Base-by-base conservation (phyloP, 2,888 invertebrate species). In the Drosophila lacicola region DNA sequence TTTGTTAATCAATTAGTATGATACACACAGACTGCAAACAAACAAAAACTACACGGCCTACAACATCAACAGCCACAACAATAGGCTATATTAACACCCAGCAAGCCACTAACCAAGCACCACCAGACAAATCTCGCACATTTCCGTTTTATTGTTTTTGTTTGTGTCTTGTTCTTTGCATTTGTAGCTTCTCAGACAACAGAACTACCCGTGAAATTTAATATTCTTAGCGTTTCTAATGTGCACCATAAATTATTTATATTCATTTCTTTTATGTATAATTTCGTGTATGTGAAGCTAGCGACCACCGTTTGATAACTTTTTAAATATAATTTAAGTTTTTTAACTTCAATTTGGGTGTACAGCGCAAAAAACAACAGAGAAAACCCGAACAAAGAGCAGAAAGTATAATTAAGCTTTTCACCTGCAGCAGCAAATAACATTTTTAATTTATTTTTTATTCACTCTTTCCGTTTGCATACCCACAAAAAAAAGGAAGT, bases 121-220 rank as follows among this genome's bases (percentile, higher is more conserved):
- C 29, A 53, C 33, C 37, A 56, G 42, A 53, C 64, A 34, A n/a
- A 45, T 45, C 50, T 44, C 60, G 47, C 47, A 60, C 51, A 36
- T 33, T 64, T 50, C 14, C 17, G 34, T 44, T 63, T 10, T 45
- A 10, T 6, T 41, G 10, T 42, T 36, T 21, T 46, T 47, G 11
- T 39, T 36, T 57, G 10, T 67, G 46, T 57, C 47, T 60, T 34
- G 64, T 39, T 63, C 51, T 60, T 66, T 80, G 75, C 70, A 78
- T 74, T 76, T 68, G 68, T 82, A 79, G 83, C 72, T 54, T 65
- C 78, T 61, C 65, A 70, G 67, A 62, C 55, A 60, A 62, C 64
- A 68, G 70, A 80, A 79, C 74, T 74, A 74, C 65, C 83, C 79
- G 81, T 86, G 81, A 81, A 79, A 70, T 76, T 68, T 76, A 58